Evolutionary conservation across 2,113 vertebrate species (phyloP).

Genomic region (Bambusicola thoracicus): DNA sequence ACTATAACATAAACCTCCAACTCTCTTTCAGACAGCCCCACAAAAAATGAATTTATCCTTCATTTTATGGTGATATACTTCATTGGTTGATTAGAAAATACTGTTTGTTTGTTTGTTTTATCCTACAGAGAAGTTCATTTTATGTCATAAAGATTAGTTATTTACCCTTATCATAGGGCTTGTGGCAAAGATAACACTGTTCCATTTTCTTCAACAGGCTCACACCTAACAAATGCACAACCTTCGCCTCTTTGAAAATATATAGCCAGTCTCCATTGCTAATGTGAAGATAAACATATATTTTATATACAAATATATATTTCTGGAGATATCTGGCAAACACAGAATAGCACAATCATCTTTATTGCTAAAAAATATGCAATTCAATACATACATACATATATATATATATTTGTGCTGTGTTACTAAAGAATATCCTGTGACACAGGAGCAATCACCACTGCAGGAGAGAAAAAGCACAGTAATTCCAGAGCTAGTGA

Average conservation of each 20-base stretch:
- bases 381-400: not conserved
- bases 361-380: not conserved
- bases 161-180: not conserved
- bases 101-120: not conserved
- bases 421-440: not conserved
- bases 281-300: not conserved
- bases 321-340: not conserved
- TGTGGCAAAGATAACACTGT: not conserved
- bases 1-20: too few relatives aligned
- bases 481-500: not conserved
- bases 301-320: too few relatives aligned
- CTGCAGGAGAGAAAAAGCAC: not conserved
- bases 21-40: too few relatives aligned
- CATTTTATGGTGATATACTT: too few relatives aligned
- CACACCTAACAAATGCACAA: not conserved
- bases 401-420: fast-evolving
- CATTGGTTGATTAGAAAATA: too few relatives aligned
- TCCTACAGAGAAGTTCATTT: not conserved
- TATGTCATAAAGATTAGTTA: not conserved
- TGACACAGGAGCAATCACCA: not conserved
- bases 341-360: not conserved
- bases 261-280: not conserved
- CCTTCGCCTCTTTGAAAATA: not conserved
- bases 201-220: not conserved
- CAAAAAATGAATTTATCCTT: too few relatives aligned